Evolutionary conservation across 2,888 invertebrate species (phyloP), one percentile per base, ranked within the genome.

Genomic region (Idaea aversata): DNA sequence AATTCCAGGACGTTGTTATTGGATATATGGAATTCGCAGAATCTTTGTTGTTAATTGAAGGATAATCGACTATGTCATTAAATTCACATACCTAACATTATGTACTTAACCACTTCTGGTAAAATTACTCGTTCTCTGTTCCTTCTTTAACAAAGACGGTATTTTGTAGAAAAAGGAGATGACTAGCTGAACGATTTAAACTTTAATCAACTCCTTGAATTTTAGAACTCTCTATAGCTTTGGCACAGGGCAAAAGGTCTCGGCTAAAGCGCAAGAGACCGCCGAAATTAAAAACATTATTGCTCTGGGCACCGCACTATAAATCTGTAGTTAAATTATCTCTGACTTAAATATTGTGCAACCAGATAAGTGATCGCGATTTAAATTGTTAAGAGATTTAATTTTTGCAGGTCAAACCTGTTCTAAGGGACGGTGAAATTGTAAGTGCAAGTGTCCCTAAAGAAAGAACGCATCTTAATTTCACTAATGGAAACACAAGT

Each of bases 281-380:
- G 85, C 88, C 88, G 79, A 91, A 91, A 90, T 91, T 90, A 88
- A 91, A 89, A 85, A 85, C 83, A 84, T 79, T 79, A 85, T 84
- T 72, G 89, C 91, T 91, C 75, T 80, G 76, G 90, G 91, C 87
- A 85, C 85, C 88, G 88, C 84, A 82, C 80, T 73, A 87, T 90
- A 84, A 87, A 88, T 88, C 79, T 78, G 75, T 72, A 70, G 68
- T 70, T 70, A 84, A 84, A 86, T 78, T 75, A 80, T 81, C 75
- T 71, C 67, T 69, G 69, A 72, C 70, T 71, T 70, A 68, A 74
- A 71, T 70, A 75, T 65, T 74, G 68, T 67, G 63, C 69, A 67
- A 68, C 65, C 66, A 65, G 75, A 80, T 77, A 73, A 75, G 71
- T 72, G 66, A 72, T 70, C 74, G 70, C 70, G 69, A 72, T 72